Evolutionary conservation across 2,888 invertebrate genomes (phyloP).

Genomic region (Cerceris rybyensis): DNA sequence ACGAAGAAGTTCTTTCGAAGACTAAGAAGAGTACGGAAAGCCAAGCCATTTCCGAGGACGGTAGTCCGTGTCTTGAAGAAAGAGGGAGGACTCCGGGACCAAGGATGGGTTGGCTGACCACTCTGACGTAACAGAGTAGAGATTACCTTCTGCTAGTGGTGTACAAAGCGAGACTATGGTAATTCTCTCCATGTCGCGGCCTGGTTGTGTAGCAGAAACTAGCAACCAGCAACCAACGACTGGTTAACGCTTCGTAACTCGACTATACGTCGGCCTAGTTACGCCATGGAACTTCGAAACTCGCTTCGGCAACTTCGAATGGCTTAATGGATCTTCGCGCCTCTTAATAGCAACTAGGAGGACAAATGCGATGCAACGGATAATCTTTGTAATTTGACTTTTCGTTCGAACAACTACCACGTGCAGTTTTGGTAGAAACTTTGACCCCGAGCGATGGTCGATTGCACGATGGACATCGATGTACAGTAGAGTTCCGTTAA

Average conservation of each 20-base stretch:
- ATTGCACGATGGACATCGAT: too few species aligned
- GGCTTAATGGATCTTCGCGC: slow-evolving; percentile 38
- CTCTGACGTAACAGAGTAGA: slow-evolving; percentile 79
- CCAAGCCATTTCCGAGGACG: slow-evolving; percentile 49
- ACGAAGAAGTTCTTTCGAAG: slow-evolving; percentile 54
- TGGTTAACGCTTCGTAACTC: slow-evolving; percentile 42
- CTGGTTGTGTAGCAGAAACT: slow-evolving; percentile 11
- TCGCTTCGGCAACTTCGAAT: slow-evolving; percentile 32
- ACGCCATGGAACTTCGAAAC: slow-evolving; percentile 32
- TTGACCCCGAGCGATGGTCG: too few species aligned
- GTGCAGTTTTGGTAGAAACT: too few species aligned
- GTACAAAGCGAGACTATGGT: slow-evolving; percentile 37
- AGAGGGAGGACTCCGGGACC: slow-evolving; percentile 51
- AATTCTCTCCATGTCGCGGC: slow-evolving; percentile 18
- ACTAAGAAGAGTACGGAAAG: slow-evolving; percentile 62
- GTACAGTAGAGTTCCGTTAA: too few species aligned
- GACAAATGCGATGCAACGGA: neutral
- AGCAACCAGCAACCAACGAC: slow-evolving; percentile 22
- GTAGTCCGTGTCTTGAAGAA: slow-evolving; percentile 36
- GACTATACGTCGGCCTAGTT: slow-evolving; percentile 29
- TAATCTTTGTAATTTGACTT: slow-evolving; percentile 5
- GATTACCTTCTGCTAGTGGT: slow-evolving; percentile 66
- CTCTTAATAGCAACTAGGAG: neutral
- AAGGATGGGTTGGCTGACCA: slow-evolving; percentile 76
- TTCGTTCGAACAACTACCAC: neutral